A percentile compares a stretch with the other conserved stretches of the same genome.
phyloP scores from a whole-genome alignment of 1,140 invertebrate genomes.

The Tetranychus cinnabarinus region DNA sequence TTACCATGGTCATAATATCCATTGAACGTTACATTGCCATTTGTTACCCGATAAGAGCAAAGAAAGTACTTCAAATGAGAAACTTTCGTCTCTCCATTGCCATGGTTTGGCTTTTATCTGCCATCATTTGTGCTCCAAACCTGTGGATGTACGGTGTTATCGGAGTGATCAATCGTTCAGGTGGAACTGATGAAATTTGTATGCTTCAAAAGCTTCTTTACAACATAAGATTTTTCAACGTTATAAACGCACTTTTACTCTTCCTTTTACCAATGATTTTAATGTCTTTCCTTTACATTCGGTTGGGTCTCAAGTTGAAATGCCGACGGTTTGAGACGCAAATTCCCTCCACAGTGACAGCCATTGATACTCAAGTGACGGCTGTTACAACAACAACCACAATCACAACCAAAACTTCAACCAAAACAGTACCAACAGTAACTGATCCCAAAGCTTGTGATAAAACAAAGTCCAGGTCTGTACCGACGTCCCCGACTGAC shows the following conservation, averaged over 20 bases:
- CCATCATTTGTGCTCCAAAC: slow-evolving; percentile 44
- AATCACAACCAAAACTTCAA: too few relatives aligned
- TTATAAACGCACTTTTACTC: slow-evolving; percentile 44
- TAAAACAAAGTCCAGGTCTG: too few relatives aligned
- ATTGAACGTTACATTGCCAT: slow-evolving; percentile 58
- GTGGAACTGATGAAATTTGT: not conserved
- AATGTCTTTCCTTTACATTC: slow-evolving; percentile 43
- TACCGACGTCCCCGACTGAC: too few relatives aligned
- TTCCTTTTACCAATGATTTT: slow-evolving; percentile 44
- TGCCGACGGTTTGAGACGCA: not conserved
- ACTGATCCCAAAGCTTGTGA: too few relatives aligned
- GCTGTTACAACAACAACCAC: too few relatives aligned
- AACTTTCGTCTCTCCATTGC: slow-evolving; percentile 35
- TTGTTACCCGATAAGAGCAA: slow-evolving; percentile 51
- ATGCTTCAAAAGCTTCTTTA: slow-evolving; percentile 20
- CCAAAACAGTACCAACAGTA: too few relatives aligned
- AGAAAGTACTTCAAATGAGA: slow-evolving; percentile 24
- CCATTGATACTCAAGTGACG: too few relatives aligned
- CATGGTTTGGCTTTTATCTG: slow-evolving; percentile 46
- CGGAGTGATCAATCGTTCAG: not conserved
- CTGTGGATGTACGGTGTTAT: slow-evolving; percentile 23
- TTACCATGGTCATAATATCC: slow-evolving; percentile 52
- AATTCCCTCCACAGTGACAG: too few relatives aligned
- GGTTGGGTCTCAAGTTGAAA: slow-evolving; percentile 44
- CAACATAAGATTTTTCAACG: slow-evolving; percentile 45